phyloP scores from a whole-genome alignment of 2,113 vertebrate genomes.

The Pluvialis apricaria region DNA sequence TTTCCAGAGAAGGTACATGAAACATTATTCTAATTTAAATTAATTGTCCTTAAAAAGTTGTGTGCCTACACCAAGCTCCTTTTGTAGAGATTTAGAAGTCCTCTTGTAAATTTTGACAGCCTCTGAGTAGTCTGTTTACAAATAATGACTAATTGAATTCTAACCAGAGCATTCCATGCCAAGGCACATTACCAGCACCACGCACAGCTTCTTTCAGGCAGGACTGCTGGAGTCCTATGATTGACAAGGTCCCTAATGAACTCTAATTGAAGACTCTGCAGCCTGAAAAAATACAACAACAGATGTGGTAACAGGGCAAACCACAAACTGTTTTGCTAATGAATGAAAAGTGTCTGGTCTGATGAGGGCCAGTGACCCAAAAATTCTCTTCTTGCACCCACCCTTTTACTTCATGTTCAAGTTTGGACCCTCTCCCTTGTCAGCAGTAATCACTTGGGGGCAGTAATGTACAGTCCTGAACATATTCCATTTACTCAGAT shows the following conservation, averaged over 20 bases:
- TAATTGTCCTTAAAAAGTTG: neutral
- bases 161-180: neutral
- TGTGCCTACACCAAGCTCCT: neutral
- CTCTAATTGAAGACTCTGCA: constrained; percentile 63
- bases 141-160: neutral
- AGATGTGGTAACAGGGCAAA: constrained; percentile 53
- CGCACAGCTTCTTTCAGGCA: neutral
- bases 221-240: constrained; percentile 32
- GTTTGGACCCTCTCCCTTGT: neutral
- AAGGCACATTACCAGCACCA: neutral
- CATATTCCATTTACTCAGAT: fast-evolving
- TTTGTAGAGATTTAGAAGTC: neutral
- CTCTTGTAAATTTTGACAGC: neutral
- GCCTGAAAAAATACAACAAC: constrained; percentile 42
- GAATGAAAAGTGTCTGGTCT: constrained; percentile 30
- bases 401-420: neutral
- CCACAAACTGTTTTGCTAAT: constrained; percentile 49
- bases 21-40: neutral
- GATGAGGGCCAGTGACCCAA: constrained; percentile 57
- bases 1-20: neutral
- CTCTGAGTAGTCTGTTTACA: neutral
- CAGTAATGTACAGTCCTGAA: neutral
- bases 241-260: constrained; percentile 73
- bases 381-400: neutral
- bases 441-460: constrained; percentile 8